Base-by-base conservation (phyloP, 2,888 invertebrate species). In the Lordiphosa andalusiaca region DNA sequence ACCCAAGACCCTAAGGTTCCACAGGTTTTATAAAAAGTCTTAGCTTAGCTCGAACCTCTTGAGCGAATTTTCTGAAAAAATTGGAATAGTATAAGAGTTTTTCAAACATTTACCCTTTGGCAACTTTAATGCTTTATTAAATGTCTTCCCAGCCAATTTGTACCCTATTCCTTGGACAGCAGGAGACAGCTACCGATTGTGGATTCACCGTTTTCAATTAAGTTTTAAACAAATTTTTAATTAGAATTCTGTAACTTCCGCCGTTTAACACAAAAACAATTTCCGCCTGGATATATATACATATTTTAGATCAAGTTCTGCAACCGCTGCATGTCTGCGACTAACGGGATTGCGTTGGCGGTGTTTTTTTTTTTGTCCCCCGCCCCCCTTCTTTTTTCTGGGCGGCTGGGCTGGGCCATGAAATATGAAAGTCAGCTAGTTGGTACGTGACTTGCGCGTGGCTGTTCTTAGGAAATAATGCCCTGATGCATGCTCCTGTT, bases 361-460 rank as follows among this genome's bases (percentile, higher is more conserved):
- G 37, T 41, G 40, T 13, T 42, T 48, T 46, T 50, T 36, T 44
- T 21, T 16, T 16, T n/a, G n/a, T n/a, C 16, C 16, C 16, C 16
- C 16, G 16, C 16, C 19, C 16, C 16, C 16, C 30, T 35, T 36
- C 40, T 46, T 9, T 47, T 33, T 25, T 37, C 13, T 62, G 48
- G 56, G 53, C 53, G 50, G 36, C 48, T 42, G 63, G 49, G 55
- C 41, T 50, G n/a, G n/a, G 56, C 39, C 56, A 56, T 67, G 51
- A 65, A 68, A 75, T 64, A 70, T 68, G 59, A 58, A 68, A 64
- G 57, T 63, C 64, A 63, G 75, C 59, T 55, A 21, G 63, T 38
- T 35, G 54, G 65, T 56, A 77, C 77, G 84, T 83, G 84, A 70
- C 76, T 76, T 49, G 51, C 62, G 67, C 56, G 58, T 62, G 57